Base-by-base conservation (phyloP, 2,888 invertebrate genomes). In the Melitaea athalia region DNA sequence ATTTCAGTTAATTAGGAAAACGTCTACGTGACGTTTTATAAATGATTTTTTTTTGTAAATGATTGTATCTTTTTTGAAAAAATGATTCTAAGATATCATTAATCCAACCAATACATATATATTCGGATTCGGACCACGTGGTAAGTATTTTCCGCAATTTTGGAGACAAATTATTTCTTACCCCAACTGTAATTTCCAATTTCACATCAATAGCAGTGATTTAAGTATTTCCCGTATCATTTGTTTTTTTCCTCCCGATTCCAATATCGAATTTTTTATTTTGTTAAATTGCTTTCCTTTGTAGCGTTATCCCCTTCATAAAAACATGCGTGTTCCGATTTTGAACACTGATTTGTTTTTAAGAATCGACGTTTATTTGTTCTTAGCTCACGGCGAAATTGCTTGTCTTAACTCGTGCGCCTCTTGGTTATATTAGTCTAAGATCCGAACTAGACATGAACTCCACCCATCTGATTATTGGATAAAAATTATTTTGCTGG, bases 271-370 rank as follows among this genome's bases (percentile, higher is more conserved):
- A 83, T 87, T 52, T 91, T 90, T 87, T 89, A 89, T 90, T 91
- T 90, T 87, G 85, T 88, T 88, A 92, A 92, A 92, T 92, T 90
- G 89, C 91, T 91, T 91, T 88, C 80, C 87, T 92, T 88, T 91
- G 89, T 90, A 87, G 71, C 79, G 76, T 75, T 72, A 76, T 80
- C 78, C 84, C 85, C 85, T 83, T 86, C 86, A 84, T 87, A 87
- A 80, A 83, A 83, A 82, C 85, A 86, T 85, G 85, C 86, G 86
- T 84, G 86, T 77, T 79, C 78, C 79, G 79, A 76, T 81, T 79
- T 81, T 73, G 73, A 82, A 87, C 85, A 84, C 83, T 88, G 88
- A 92, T 91, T 90, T 88, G 88, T 92, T 91, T 90, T 91, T 89
- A 88, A 89, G 81, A 81, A 85, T 82, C 82, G 85, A 89, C 86